Conservation (phyloP, 2,113 vertebrate genomes). For the Casuarius casuarius region DNA sequence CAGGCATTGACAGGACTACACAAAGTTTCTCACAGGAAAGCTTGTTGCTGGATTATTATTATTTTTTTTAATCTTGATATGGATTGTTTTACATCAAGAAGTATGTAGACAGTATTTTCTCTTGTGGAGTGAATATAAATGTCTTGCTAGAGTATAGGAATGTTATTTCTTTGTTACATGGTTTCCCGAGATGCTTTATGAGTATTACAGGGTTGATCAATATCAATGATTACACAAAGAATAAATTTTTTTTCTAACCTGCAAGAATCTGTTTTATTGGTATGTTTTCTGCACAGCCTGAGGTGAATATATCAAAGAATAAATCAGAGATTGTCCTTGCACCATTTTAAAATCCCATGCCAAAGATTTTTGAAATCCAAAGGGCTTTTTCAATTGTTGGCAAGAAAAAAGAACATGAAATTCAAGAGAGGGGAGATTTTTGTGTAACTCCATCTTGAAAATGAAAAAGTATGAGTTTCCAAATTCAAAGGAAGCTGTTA, state of each 20-base stretch:
- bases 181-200: background rate
- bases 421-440: background rate
- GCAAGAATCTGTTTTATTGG: background rate
- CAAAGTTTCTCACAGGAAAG: background rate
- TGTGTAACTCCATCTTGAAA: background rate
- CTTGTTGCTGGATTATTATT: background rate
- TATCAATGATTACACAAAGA: background rate
- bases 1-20: background rate
- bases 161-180: background rate
- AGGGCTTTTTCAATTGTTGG: background rate
- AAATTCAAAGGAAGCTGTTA: background rate
- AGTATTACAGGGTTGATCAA: background rate
- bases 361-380: background rate
- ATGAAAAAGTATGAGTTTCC: rapidly evolving
- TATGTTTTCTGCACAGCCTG: background rate
- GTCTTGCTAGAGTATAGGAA: background rate
- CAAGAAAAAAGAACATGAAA: background rate
- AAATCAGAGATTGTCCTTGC: background rate
- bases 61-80: background rate
- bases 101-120: background rate
- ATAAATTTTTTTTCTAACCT: background rate
- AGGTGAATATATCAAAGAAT: background rate
- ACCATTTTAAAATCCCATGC: background rate
- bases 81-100: background rate
- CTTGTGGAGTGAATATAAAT: background rate